Conservation (phyloP, 1,140 invertebrate species). For the Zaprionus tsacasi region DNA sequence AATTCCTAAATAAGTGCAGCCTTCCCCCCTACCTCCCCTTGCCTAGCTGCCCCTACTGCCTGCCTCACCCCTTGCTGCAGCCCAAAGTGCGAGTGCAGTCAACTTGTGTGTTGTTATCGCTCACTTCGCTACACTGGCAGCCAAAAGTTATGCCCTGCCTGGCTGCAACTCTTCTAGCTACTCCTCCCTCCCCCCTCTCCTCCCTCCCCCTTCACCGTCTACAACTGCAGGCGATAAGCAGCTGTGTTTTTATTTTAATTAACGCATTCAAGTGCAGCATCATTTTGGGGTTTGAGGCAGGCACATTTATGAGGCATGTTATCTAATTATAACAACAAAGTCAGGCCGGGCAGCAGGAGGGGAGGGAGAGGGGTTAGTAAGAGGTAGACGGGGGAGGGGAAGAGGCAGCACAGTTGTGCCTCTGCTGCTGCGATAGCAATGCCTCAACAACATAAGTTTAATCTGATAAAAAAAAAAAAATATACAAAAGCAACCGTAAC, state of each 20-base stretch:
- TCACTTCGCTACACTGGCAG: not conserved
- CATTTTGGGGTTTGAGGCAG: not conserved
- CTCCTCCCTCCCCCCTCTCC: not conserved
- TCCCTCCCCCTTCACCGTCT: not conserved
- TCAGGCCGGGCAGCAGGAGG: conserved; percentile 4
- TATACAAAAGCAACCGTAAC: not conserved
- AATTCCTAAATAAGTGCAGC: conserved; percentile 73
- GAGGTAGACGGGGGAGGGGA: not conserved
- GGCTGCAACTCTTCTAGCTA: not conserved
- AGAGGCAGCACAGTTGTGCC: not conserved
- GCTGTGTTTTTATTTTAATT: conserved; percentile 74
- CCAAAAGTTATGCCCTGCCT: conserved; percentile 3
- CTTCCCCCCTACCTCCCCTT: not conserved
- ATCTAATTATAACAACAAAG: conserved; percentile 66
- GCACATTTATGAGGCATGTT: conserved; percentile 54
- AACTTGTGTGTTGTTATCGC: conserved; percentile 6
- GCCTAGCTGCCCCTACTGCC: not conserved
- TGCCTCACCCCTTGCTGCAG: not conserved
- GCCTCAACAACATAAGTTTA: not conserved
- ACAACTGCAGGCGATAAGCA: conserved; percentile 41
- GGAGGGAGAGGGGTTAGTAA: not conserved
- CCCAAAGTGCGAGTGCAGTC: not conserved
- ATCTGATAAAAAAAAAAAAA: not conserved
- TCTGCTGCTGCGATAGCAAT: too few relatives aligned
- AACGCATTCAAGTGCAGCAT: conserved; percentile 57